A percentile compares a stretch with the other conserved stretches of the same genome.
phyloP scores from a whole-genome alignment of 2,113 vertebrate genomes.

The Mesoclemmys tuberculata region DNA sequence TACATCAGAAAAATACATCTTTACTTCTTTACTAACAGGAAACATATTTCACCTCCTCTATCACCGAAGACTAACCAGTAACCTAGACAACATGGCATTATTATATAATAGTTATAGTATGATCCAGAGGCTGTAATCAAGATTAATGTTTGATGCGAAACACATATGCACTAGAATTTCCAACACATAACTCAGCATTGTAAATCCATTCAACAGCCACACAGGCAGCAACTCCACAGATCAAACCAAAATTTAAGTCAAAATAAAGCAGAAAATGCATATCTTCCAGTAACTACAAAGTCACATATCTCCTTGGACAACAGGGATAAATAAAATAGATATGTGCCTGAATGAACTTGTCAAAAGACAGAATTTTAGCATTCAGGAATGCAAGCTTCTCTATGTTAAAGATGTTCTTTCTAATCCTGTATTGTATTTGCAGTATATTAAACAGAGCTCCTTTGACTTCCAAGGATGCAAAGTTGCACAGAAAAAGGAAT shows the following conservation, averaged over 20 bases:
- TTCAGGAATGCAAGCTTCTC: background rate
- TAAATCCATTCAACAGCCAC: slow-evolving; percentile 34
- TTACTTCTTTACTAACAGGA: background rate
- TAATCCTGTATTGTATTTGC: background rate
- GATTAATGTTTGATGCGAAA: background rate
- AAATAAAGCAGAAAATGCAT: slow-evolving; percentile 27
- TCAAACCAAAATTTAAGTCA: slow-evolving; percentile 27
- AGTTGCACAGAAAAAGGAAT: background rate
- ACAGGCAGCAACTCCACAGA: slow-evolving; percentile 12
- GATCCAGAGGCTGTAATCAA: background rate
- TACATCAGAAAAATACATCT: slow-evolving; percentile 8
- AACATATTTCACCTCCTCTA: slow-evolving; percentile 1
- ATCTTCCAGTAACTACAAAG: slow-evolving; percentile 34
- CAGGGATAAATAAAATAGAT: slow-evolving; percentile 67
- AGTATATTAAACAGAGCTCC: background rate
- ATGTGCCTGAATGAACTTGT: slow-evolving; percentile 58
- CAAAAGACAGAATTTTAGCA: slow-evolving; percentile 43
- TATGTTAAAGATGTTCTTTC: background rate
- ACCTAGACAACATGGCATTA: background rate
- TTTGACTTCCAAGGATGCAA: slow-evolving; percentile 22
- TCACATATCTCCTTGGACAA: slow-evolving; percentile 61
- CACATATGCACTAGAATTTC: background rate
- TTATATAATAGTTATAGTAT: background rate
- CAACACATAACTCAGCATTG: background rate
- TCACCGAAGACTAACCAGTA: background rate